A percentile compares a stretch with the other conserved stretches of the same genome.
Conservation (phyloP, 2,797 vertebrate genomes). For the Gymnothorax reevesii region DNA sequence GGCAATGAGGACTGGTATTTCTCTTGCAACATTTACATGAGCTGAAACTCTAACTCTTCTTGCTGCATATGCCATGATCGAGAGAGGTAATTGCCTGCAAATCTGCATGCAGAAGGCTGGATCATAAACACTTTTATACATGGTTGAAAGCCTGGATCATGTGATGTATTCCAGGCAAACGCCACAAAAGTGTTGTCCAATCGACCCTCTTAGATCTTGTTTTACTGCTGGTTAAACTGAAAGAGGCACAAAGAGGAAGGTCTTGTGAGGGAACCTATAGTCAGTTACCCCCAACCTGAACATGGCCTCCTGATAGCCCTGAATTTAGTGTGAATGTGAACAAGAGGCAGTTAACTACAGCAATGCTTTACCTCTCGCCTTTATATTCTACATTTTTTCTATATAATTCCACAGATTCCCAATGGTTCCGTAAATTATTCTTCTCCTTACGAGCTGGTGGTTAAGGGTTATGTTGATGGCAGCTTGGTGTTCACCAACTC, state of each 20-base stretch:
- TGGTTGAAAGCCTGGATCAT: neutral
- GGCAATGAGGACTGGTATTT: neutral
- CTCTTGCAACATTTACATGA: neutral
- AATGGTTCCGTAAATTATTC: neutral
- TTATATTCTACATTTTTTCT: neutral
- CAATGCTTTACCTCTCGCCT: neutral
- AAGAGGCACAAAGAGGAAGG: neutral
- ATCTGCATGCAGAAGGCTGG: neutral
- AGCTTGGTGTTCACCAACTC: conserved; percentile 57
- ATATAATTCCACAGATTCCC: conserved; percentile 46
- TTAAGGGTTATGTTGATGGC: conserved; percentile 53
- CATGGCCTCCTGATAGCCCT: neutral
- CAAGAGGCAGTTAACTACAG: neutral
- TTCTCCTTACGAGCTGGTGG: conserved; percentile 50
- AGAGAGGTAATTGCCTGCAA: neutral
- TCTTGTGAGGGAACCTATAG: neutral
- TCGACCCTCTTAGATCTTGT: neutral
- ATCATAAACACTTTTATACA: neutral
- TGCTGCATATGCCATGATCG: neutral
- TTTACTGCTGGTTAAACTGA: neutral
- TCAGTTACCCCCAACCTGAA: neutral
- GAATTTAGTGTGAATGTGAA: neutral
- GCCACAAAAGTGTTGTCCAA: neutral
- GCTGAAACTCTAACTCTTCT: neutral
- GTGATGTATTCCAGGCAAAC: neutral